Base-by-base conservation (phyloP, 2,888 invertebrate genomes). In the Sminthurinus aureus region DNA sequence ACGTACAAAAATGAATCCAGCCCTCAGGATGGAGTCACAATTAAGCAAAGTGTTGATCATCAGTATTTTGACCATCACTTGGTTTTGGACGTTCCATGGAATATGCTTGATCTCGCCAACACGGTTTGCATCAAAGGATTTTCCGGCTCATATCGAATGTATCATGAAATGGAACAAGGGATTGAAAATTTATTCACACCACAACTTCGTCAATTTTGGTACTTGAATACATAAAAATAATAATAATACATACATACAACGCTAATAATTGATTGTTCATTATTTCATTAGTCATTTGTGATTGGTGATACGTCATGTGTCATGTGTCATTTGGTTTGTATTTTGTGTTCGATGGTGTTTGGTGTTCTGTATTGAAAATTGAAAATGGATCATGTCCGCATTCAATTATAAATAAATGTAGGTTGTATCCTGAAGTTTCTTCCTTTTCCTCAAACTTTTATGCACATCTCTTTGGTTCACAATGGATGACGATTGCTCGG, bases 161-260 rank as follows among this genome's bases (percentile, higher is more conserved):
- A 86, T 50, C 86, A 86, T 66, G 81, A 83, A 50, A 84, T 85
- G 85, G 86, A 86, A 24, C 85, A 85, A 81, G 85, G 84, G 11
- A 79, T 86, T 24, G 86, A 86, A 58, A 85, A 85, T 78, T 81
- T 86, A 22, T 85, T 84, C 24, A 85, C 84, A n/a, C 76, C 81
- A 38, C 78, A 84, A 24, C 76, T 86, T n/a, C 77, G 81, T 76
- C 77, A 52, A 58, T 79, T 85, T 67, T 86, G 86, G 86, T 77
- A 73, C 38, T 38, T 38, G 38, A 38, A 38, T n/a, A n/a, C n/a
- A n/a, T n/a, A n/a, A n/a, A n/a, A n/a, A n/a, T n/a, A n/a, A n/a
- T n/a, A n/a, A n/a, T n/a, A n/a, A n/a, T n/a, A n/a, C n/a, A n/a
- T n/a, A n/a, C n/a, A n/a, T n/a, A n/a, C n/a, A n/a, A n/a, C n/a